Conservation (phyloP, 64 coral and sea anemone species). For the Cladopsammia gracilis region DNA sequence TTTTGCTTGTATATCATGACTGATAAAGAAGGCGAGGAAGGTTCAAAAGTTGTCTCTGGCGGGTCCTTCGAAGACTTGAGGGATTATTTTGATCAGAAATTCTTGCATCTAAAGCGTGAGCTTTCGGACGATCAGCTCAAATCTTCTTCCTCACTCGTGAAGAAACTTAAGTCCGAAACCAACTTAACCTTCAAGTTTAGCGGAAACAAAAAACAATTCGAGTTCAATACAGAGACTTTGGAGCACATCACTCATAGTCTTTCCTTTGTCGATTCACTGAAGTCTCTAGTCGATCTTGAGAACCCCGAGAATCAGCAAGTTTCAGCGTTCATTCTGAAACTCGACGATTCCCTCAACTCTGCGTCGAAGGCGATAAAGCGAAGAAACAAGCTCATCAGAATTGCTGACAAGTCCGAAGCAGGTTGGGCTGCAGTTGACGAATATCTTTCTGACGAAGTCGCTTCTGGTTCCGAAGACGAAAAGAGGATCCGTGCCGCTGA, state of each 20-base stretch:
- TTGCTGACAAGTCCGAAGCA: neutral
- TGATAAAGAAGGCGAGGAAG: no score
- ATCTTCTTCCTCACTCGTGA: neutral
- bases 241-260: neutral
- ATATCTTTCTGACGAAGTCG: no score
- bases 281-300: neutral
- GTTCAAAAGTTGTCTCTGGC: no score
- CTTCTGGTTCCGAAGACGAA: no score
- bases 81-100: neutral
- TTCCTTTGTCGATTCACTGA: neutral
- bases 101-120: neutral
- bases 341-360: neutral
- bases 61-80: no score
- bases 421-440: neutral
- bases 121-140: neutral
- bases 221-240: neutral
- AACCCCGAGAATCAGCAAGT: neutral
- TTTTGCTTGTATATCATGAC: no score
- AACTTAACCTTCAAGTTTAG: slow-evolving; percentile 17
- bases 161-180: neutral
- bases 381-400: neutral
- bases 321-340: slow-evolving; percentile 1
- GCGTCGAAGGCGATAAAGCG: neutral
- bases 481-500: neutral
- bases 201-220: neutral